Conservation (phyloP, 2,113 vertebrate species). For the Channa maculata region DNA sequence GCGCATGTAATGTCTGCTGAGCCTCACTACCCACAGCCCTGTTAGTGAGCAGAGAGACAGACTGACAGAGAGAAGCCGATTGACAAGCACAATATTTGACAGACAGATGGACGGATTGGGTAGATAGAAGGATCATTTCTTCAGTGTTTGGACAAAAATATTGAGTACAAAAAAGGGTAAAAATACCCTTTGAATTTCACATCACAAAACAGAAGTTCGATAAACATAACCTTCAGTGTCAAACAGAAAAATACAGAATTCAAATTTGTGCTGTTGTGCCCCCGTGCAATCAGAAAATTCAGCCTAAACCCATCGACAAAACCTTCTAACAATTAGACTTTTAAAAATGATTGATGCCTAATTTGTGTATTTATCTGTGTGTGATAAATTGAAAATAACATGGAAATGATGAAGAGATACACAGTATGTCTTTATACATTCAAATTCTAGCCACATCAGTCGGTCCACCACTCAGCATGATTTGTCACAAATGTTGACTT, state of each 20-base stretch:
- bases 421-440: no score
- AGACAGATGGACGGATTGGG: slow-evolving; percentile 1
- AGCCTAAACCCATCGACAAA: no score
- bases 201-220: slow-evolving; percentile 5
- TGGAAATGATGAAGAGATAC: not conserved
- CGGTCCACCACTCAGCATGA: not conserved
- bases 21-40: slow-evolving; percentile 72
- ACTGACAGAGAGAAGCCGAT: slow-evolving; percentile 50
- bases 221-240: not conserved
- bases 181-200: not conserved
- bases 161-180: not conserved
- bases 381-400: not conserved
- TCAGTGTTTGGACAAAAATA: not conserved
- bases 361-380: not conserved
- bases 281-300: not conserved
- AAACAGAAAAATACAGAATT: slow-evolving; percentile 13
- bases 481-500: no score
- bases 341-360: not conserved
- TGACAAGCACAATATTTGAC: slow-evolving; percentile 4
- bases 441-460: not conserved
- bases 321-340: not conserved
- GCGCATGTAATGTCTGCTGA: slow-evolving; percentile 82
- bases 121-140: not conserved
- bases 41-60: slow-evolving; percentile 59
- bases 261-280: not conserved